A percentile compares a stretch with the other conserved stretches of the same genome.
These are phyloP conservation scores for Suillia variegata DNA, from an alignment of 2,888 invertebrate genomes.

Conservation along the genomic window DNA sequence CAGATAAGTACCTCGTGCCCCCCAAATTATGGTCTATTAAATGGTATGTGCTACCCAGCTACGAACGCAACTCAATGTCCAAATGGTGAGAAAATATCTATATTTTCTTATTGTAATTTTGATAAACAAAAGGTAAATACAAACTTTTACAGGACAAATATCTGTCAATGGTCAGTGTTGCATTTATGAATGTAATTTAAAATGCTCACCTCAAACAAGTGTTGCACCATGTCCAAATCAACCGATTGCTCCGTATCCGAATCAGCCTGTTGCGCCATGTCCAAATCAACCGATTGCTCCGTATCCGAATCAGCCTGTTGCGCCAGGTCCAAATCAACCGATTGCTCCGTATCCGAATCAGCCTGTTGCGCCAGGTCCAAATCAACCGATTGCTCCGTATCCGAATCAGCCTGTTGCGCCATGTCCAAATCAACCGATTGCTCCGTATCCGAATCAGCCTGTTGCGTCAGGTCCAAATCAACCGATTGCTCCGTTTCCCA, in stretches of 20 bases:
- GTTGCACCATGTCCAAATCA: conserved; percentile 1
- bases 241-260: background rate
- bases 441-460: conserved; percentile 8
- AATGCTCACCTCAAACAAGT: background rate
- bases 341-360: background rate
- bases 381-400: conserved; percentile 13
- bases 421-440: background rate
- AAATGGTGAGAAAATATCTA: background rate
- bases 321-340: conserved; percentile 8
- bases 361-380: conserved; percentile 2
- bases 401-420: conserved; percentile 2
- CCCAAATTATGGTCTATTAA: conserved; percentile 24
- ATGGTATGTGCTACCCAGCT: conserved; percentile 27
- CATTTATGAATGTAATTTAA: background rate
- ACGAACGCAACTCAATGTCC: background rate
- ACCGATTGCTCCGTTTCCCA: conserved; percentile 15
- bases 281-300: conserved; percentile 9
- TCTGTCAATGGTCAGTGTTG: conserved; percentile 16
- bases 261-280: conserved; percentile 2
- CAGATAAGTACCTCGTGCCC: conserved; percentile 17
- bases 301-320: conserved; percentile 8
- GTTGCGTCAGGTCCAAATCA: background rate
- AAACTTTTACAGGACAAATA: conserved; percentile 22
- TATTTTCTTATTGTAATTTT: too few species aligned
- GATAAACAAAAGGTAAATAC: too few species aligned